Evolutionary conservation across 2,797 vertebrate genomes (phyloP), one percentile per base, ranked within the genome.

Genomic region (Siniperca scherzeri): DNA sequence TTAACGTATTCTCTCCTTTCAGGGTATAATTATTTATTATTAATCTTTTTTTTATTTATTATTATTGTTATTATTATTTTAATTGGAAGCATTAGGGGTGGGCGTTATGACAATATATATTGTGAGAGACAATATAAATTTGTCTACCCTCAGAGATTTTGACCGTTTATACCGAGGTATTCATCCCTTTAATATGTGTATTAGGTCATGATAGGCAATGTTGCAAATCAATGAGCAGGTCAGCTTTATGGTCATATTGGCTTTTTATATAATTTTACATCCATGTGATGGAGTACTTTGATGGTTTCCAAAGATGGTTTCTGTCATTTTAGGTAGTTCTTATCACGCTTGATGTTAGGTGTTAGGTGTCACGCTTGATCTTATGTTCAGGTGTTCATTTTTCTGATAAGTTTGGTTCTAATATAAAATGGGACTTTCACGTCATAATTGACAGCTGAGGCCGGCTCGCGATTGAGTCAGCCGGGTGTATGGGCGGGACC

Each of bases 191-290:
- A 25, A 52, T 19, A 8, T 44, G 36, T 75, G 5, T 33, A 12
- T 44, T 16, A 36, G 53, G 27, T 36, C 16, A 27, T 27, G 4
- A 12, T 57, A 30, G 33, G 16, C 19, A 10, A 14, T 33, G 19
- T 44, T 53, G 30, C 17, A 44, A 65, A 75, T 75, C 50, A 65
- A 19, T 64, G 36, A 55, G 40, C 27, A 25, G 38, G 60, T 42
- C 19, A 40, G 27, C 13, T 77, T 69, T 27, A n/a, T 27, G 14
- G 10, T 44, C n/a, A 55, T 21, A 21, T 40, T 62, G 6, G 7
- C 16, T 38, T 50, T 60, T 17, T 27, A 12, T 11, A 2, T 46
- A 9, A 14, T 30, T 21, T 33, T 22, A 12, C n/a, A 57, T 30
- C 44, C 9, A 25, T 42, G 21, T 40, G 16, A 53, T 42, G 7